Conservation (phyloP, 2,888 invertebrate genomes). For the Drosophila koepferae region DNA sequence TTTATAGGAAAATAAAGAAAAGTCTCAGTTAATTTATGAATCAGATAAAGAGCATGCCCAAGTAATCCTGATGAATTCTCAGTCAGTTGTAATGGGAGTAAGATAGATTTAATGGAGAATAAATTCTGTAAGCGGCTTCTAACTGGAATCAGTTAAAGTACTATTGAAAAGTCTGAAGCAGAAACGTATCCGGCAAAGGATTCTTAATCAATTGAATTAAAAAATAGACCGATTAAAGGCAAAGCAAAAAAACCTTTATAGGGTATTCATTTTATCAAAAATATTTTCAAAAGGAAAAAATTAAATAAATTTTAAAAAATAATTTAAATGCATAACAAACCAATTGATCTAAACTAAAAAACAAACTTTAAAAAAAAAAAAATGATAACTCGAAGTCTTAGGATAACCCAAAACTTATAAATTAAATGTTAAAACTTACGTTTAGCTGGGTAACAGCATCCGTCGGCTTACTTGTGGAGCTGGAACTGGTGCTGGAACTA, state of each 20-base stretch:
- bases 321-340: background rate
- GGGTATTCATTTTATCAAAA: no score
- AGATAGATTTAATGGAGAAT: no score
- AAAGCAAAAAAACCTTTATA: no score
- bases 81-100: background rate
- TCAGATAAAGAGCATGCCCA: background rate
- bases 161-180: no score
- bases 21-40: background rate
- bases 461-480: slow-evolving; percentile 27
- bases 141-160: background rate
- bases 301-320: background rate
- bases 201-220: no score
- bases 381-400: background rate
- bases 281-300: no score
- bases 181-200: no score
- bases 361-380: accelerated
- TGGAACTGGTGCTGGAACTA: slow-evolving; percentile 12
- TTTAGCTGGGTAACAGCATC: slow-evolving; percentile 53
- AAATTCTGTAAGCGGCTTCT: no score
- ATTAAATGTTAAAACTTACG: slow-evolving; percentile 55
- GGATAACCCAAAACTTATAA: background rate
- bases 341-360: background rate
- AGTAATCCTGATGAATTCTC: background rate
- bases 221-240: no score
- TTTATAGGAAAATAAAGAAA: background rate